A percentile compares a stretch with the other conserved stretches of the same genome.
Conservation (phyloP, 2,797 vertebrate species). For the Chrosomus eos region DNA sequence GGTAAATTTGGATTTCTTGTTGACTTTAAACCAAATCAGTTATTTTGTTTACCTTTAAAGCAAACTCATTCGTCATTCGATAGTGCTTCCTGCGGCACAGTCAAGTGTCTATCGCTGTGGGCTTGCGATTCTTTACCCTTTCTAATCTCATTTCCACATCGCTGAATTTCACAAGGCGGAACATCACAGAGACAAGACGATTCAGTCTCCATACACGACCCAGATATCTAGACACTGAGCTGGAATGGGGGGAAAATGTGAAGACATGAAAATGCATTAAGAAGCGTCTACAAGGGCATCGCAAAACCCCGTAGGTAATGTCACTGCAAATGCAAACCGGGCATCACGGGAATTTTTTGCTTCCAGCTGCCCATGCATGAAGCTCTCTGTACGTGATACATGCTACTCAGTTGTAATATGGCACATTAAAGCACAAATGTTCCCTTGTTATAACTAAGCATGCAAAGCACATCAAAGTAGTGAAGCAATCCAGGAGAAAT, state of each 20-base stretch:
- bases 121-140: slow-evolving; percentile 19
- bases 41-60: slow-evolving; percentile 33
- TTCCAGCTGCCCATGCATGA: slow-evolving; percentile 10
- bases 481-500: slow-evolving; percentile 26
- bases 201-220: slow-evolving; percentile 44
- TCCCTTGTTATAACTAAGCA: slow-evolving; percentile 28
- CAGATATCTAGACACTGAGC: slow-evolving; percentile 56
- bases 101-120: slow-evolving; percentile 2
- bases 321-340: slow-evolving; percentile 3
- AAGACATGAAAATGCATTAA: slow-evolving; percentile 47
- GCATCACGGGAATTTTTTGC: slow-evolving; percentile 14
- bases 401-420: slow-evolving; percentile 14
- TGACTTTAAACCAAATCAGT: slow-evolving; percentile 21
- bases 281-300: slow-evolving; percentile 7
- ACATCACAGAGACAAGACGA: slow-evolving; percentile 21
- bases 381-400: slow-evolving; percentile 59
- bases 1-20: not conserved
- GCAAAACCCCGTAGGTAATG: slow-evolving; percentile 11
- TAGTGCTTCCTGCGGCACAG: not conserved
- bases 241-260: slow-evolving; percentile 27
- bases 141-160: slow-evolving; percentile 44
- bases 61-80: slow-evolving; percentile 2
- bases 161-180: slow-evolving; percentile 34
- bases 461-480: slow-evolving; percentile 22
- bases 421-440: slow-evolving; percentile 35